Evolutionary conservation across 2,113 vertebrate genomes (phyloP), one percentile per base, ranked within the genome.

Genomic region (Oreotrochilus melanogaster): DNA sequence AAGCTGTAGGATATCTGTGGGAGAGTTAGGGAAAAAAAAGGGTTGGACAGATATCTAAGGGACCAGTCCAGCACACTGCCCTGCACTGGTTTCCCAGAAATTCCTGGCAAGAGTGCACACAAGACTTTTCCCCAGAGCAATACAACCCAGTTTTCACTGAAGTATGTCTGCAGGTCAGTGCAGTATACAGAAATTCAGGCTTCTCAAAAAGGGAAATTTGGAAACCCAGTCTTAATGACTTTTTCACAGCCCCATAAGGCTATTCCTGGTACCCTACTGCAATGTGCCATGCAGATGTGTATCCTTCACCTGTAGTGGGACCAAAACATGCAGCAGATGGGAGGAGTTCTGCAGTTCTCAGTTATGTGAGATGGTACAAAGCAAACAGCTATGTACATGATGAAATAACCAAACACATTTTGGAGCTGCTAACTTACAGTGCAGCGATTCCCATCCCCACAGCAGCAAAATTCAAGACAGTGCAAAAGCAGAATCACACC

Each of bases 381-480:
- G 37, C 43, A 35, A 0, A 43, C 33, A 60, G 48, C 67, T 42
- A 17, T 43, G 39, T 53, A 89, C 37, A 60, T 19, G 35, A 17
- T 65, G 48, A 93, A 91, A 81, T 43, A 81, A 48, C 1, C 0
- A 18, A 88, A 51, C 0, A 11, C 0, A 0, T 62, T 86, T 28
- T 60, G n/a, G 54, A 81, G 50, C 48, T 7, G 30, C 73, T 58
- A 30, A 70, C 43, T 92, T 57, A 28, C 5, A 18, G 9, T 4
- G 47, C 70, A 91, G 37, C 53, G 84, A 50, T 53, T 81, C 61
- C 82, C 50, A 54, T 58, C 15, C 28, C 42, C 78, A 42, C 64
- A 50, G 72, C 67, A 92, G 84, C 54, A 66, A 92, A 85, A 81
- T 47, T 57, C 53, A 69, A 60, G 37, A 19, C 56, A 86, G 65